Evolutionary conservation across 2,888 invertebrate species (phyloP).

Genomic region (Xylocampa areola): DNA sequence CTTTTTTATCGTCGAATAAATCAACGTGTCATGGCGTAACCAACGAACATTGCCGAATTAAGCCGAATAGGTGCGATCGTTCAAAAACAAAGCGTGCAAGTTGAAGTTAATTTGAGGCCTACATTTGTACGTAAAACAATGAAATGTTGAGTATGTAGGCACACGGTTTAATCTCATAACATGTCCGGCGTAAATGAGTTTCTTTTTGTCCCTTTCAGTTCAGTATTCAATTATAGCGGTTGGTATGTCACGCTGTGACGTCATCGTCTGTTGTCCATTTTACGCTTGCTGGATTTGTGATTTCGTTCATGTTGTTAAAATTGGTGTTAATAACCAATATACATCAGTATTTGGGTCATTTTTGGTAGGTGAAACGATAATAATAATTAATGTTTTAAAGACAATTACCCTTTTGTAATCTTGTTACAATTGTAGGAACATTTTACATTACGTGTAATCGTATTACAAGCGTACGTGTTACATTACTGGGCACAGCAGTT

Average conservation of each 20-base stretch:
- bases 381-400: too few species aligned
- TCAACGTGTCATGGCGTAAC: constrained; percentile 47
- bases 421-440: too few species aligned
- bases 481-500: too few species aligned
- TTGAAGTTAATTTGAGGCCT: constrained; percentile 47
- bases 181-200: constrained; percentile 69
- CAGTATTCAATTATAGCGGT: constrained; percentile 70
- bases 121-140: constrained; percentile 26
- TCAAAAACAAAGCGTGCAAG: constrained; percentile 29
- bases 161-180: constrained; percentile 69
- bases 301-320: constrained; percentile 11
- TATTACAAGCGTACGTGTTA: too few species aligned
- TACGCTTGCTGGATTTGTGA: constrained; percentile 7
- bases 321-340: too few species aligned
- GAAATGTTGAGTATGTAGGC: constrained; percentile 19
- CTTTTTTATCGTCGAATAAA: constrained; percentile 37
- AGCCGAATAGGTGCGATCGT: constrained; percentile 15
- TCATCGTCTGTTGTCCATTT: constrained; percentile 23
- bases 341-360: too few species aligned
- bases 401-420: too few species aligned
- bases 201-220: constrained; percentile 69
- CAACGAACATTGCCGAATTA: constrained; percentile 23
- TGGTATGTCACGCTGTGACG: constrained; percentile 39
- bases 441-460: too few species aligned
- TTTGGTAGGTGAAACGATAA: too few species aligned